A percentile compares a stretch with the other conserved stretches of the same genome.
Evolutionary conservation across 2,888 invertebrate genomes (phyloP).

Genomic region (Luffia ferchaultella): DNA sequence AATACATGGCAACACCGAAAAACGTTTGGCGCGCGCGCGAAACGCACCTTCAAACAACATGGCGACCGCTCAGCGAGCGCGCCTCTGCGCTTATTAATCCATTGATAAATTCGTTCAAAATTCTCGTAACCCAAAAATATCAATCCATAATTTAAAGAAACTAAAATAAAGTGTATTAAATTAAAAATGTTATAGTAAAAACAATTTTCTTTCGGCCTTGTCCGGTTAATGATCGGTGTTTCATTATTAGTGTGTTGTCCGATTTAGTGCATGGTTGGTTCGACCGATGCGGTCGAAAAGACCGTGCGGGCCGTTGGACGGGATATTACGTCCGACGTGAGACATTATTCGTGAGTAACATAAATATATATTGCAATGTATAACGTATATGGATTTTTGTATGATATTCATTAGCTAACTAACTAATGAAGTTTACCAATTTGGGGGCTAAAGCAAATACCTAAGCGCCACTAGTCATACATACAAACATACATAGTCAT

Average conservation of each 20-base stretch:
- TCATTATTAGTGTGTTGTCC: conserved; percentile 30
- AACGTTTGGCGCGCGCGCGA: conserved; percentile 59
- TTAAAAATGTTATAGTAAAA: conserved; percentile 42
- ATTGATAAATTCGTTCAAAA: conserved; percentile 24
- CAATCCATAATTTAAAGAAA: conserved; percentile 8
- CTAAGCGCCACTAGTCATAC: no score
- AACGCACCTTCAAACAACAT: conserved; percentile 39
- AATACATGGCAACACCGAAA: conserved; percentile 23
- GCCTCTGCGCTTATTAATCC: conserved; percentile 37
- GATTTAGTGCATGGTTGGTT: conserved; percentile 54
- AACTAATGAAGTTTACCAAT: no score
- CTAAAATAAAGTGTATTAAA: background rate
- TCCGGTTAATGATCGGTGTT: background rate
- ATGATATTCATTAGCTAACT: no score
- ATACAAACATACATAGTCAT: no score
- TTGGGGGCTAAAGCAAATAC: no score
- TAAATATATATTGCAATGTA: no score
- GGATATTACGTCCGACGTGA: conserved; percentile 54
- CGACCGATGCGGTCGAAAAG: conserved; percentile 39
- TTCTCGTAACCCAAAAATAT: conserved; percentile 12
- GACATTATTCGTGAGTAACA: conserved; percentile 1
- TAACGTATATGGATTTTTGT: no score
- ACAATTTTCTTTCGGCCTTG: background rate
- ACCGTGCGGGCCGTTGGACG: conserved; percentile 47
- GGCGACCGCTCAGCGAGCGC: conserved; percentile 48